Evolutionary conservation across 2,113 vertebrate genomes (phyloP), one percentile per base, ranked within the genome.

Genomic region (Sturnira hondurensis): DNA sequence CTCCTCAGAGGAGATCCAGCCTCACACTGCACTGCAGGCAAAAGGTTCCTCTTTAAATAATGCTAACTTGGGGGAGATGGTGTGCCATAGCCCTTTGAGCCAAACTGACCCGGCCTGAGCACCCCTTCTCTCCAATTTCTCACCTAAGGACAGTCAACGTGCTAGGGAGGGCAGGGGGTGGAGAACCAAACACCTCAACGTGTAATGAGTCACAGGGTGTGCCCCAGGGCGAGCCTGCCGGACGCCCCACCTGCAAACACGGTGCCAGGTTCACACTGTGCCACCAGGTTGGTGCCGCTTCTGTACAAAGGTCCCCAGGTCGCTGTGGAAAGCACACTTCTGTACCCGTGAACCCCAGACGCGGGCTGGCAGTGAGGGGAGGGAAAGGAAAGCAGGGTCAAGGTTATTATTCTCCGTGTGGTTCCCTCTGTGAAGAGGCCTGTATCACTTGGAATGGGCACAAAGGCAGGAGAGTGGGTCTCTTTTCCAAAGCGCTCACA

Each of bases 231-330:
- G 11, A 36, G 41, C 15, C 22, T 31, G 45, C 52, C 24, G 2
- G 4, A 31, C 2, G 22, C 7, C 10, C 7, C 1, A 1, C 41
- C 22, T 28, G 12, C 24, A 13, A 50, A 41, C 13, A 19, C 13
- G 11, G 14, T 4, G 6, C 31, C 61, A 17, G 47, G 15, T 26
- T 17, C 19, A n/a, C 10, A 17, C 8, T 0, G 1, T 4, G 0
- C 16, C 68, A 36, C 20, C 0, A 19, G 5, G 54, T 4, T 0
- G 9, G 10, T 3, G 14, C 28, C 33, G 6, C 31, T 22, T 4
- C 4, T n/a, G 16, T 26, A 50, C 7, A 83, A 81, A 58, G 36
- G 24, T 5, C 17, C 41, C 86, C 2, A 0, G 1, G 33, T 9
- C 12, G 2, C 14, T 1, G 5, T 0, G 0, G 73, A 33, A 81